Evolutionary conservation across 2,888 invertebrate genomes (phyloP).

Genomic region (Mesochorus sp.): DNA sequence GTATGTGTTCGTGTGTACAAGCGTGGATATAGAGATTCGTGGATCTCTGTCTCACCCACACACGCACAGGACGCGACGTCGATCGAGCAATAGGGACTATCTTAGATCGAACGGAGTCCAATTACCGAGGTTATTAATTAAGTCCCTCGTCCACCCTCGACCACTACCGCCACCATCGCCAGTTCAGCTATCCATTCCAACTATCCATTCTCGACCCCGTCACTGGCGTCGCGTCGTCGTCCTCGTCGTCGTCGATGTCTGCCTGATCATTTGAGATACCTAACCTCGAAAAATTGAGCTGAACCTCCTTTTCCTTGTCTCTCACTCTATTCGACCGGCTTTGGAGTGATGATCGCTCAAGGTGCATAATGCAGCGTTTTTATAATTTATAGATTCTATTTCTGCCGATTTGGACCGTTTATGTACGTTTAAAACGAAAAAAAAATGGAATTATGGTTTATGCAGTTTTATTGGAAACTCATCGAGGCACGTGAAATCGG

Average conservation of each 20-base stretch:
- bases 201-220: slow-evolving; percentile 63
- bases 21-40: slow-evolving; percentile 40
- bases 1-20: slow-evolving; percentile 14
- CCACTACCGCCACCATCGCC: slow-evolving; percentile 34
- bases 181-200: slow-evolving; percentile 13
- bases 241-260: slow-evolving; percentile 54
- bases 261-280: slow-evolving; percentile 66
- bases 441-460: no score
- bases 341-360: slow-evolving; percentile 14
- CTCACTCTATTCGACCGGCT: slow-evolving; percentile 31
- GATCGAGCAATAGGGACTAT: slow-evolving; percentile 69
- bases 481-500: no score
- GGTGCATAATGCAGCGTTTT: slow-evolving; percentile 12
- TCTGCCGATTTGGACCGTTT: slow-evolving; percentile 9
- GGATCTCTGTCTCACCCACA: slow-evolving; percentile 47
- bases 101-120: slow-evolving; percentile 79
- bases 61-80: slow-evolving; percentile 39
- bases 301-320: slow-evolving; percentile 45
- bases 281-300: slow-evolving; percentile 52
- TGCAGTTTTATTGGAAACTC: no score
- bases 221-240: slow-evolving; percentile 29
- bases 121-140: slow-evolving; percentile 80
- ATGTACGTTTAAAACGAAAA: neutral
- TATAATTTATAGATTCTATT: no score
- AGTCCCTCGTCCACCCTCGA: slow-evolving; percentile 69